Conservation (phyloP, 2,113 vertebrate genomes). For the Hemibagrus wyckioides region DNA sequence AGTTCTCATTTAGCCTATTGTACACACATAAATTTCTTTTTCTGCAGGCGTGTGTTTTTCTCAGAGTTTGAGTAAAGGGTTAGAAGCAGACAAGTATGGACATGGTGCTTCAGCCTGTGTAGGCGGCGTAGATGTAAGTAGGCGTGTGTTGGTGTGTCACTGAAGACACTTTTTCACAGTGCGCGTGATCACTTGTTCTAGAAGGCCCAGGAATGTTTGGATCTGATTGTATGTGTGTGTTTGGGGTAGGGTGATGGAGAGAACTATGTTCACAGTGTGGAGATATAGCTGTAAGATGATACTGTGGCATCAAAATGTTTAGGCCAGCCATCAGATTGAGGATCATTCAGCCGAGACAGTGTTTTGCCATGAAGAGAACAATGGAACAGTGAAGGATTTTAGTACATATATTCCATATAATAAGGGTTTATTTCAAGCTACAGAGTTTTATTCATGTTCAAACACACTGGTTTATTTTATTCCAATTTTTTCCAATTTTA, state of each 20-base stretch:
- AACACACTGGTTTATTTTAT: neutral
- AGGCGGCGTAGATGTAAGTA: neutral
- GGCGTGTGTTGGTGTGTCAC: constrained; percentile 6
- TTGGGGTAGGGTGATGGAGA: neutral
- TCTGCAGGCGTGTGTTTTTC: neutral
- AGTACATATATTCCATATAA: neutral
- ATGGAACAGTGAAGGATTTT: constrained; percentile 1
- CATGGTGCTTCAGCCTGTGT: constrained; percentile 26
- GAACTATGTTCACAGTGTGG: neutral
- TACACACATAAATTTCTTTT: neutral
- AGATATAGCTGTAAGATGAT: constrained; percentile 3
- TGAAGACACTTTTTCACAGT: constrained; percentile 7
- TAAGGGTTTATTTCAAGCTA: neutral
- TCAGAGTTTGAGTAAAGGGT: neutral
- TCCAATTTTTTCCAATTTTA: neutral
- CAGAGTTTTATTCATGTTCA: neutral
- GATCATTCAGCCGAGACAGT: neutral
- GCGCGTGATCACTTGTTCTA: constrained; percentile 10
- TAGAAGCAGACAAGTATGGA: constrained; percentile 21
- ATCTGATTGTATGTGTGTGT: constrained; percentile 24
- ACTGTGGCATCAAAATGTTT: constrained; percentile 24
- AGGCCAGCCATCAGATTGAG: constrained; percentile 18
- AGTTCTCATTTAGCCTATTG: neutral
- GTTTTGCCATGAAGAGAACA: constrained; percentile 1
- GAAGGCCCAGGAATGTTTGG: constrained; percentile 15